Conservation (phyloP, 2,113 vertebrate genomes). For the Serinus canaria region DNA sequence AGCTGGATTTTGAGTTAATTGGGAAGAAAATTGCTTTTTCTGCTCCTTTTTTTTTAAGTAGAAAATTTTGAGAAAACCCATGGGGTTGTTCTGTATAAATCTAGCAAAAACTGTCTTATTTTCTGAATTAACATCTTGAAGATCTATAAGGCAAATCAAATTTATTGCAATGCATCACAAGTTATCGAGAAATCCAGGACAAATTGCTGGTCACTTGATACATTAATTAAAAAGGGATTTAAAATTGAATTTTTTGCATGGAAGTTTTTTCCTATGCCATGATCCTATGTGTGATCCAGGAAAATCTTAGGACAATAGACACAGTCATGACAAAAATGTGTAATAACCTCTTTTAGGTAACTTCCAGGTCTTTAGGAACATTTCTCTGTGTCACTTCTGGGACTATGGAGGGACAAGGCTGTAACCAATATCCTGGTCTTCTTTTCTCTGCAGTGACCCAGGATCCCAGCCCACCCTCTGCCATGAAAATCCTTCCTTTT, state of each 20-base stretch:
- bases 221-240: neutral
- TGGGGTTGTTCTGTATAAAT: neutral
- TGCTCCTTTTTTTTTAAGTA: neutral
- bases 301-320: neutral
- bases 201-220: neutral
- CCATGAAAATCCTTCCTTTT: constrained; percentile 43
- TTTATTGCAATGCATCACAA: neutral
- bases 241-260: neutral
- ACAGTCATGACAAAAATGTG: neutral
- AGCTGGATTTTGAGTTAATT: neutral
- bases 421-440: neutral
- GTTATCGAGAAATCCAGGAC: neutral
- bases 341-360: neutral
- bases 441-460: neutral
- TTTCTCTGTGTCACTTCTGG: neutral
- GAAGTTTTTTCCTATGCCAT: neutral
- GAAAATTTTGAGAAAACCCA: neutral
- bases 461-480: neutral
- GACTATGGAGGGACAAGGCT: neutral
- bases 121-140: neutral
- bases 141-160: neutral
- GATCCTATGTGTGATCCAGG: neutral
- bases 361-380: neutral
- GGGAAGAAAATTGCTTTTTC: neutral
- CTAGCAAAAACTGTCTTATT: neutral